Percentiles rank a stretch among this genome's conserved stretches.
Evolutionary conservation across 2,888 invertebrate genomes (phyloP).

Genomic region (Heliconius ethilla): DNA sequence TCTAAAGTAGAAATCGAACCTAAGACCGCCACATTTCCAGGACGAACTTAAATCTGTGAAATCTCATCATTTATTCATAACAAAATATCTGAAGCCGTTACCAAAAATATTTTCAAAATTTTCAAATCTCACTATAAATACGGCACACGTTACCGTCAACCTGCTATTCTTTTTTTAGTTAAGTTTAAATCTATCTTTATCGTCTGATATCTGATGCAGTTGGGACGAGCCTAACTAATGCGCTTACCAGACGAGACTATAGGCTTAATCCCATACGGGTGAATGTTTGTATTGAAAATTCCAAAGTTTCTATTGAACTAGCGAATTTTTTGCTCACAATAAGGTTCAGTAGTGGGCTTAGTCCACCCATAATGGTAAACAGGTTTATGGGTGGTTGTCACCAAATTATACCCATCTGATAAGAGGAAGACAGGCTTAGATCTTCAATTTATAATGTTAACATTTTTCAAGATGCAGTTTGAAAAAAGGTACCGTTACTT

Average conservation of each 20-base stretch:
- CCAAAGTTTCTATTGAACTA: constrained; percentile 2
- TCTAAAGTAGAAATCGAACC: background rate
- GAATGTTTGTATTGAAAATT: constrained; percentile 12
- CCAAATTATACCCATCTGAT: background rate
- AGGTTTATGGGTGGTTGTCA: background rate
- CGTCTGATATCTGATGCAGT: background rate
- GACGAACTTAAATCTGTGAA: no score
- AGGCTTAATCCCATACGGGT: constrained; percentile 4
- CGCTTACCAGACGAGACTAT: constrained; percentile 17
- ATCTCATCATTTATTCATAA: no score
- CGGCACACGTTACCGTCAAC: no score
- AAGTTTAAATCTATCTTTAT: background rate
- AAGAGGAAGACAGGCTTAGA: no score
- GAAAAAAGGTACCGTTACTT: no score
- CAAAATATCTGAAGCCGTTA: no score
- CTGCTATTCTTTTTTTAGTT: background rate
- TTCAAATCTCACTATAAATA: no score
- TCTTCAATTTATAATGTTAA: no score
- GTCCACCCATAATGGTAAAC: background rate
- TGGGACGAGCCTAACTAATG: constrained; percentile 11
- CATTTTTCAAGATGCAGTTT: no score
- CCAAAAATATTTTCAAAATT: no score
- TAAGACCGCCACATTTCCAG: background rate
- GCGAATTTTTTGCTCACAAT: background rate
- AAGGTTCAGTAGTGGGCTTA: background rate